Evolutionary conservation across 2,888 invertebrate genomes (phyloP), one percentile per base, ranked within the genome.

Genomic region (Nebria salina): DNA sequence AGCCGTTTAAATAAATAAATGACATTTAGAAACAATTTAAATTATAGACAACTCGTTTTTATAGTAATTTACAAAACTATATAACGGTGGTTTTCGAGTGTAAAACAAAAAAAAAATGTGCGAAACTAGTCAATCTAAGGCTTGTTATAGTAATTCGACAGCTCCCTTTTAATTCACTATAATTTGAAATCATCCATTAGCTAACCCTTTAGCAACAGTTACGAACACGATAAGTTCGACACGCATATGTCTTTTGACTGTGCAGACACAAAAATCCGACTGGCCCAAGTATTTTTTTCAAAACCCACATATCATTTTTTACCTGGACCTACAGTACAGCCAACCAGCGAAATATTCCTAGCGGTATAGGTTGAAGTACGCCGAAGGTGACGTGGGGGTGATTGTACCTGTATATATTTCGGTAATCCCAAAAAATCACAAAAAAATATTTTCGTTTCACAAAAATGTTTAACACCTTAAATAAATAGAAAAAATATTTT

Each of bases 401-500:
- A 41, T 77, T 83, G 80, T 41, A 82, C 43, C 26, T 43, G 83
- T 83, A 83, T 84, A 83, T 82, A 84, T 84, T 84, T 84, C 84
- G 82, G 83, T 84, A 84, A 84, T 84, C 84, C 83, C 82, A 83
- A 84, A 84, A 84, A 84, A 84, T 84, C 83, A 84, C 84, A 84
- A 84, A 84, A 34, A 84, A 83, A 83, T 83, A 82, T 84, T 83
- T 83, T 83, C 54, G 54, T 54, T 54, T 83, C 83, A 83, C 83
- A 79, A 76, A 82, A 83, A 83, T 83, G 83, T 78, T 84, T 83
- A 84, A 84, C 84, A 84, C 84, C 83, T 84, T 82, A 65, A 72
- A 82, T 83, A 84, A 84, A 83, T 83, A 83, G 80, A 81, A 81
- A 83, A 82, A 75, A 75, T 70, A 68, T 54, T 70, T 26, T 72